Base-by-base conservation (phyloP, 2,888 invertebrate species). In the Scaptomyza tumidula region DNA sequence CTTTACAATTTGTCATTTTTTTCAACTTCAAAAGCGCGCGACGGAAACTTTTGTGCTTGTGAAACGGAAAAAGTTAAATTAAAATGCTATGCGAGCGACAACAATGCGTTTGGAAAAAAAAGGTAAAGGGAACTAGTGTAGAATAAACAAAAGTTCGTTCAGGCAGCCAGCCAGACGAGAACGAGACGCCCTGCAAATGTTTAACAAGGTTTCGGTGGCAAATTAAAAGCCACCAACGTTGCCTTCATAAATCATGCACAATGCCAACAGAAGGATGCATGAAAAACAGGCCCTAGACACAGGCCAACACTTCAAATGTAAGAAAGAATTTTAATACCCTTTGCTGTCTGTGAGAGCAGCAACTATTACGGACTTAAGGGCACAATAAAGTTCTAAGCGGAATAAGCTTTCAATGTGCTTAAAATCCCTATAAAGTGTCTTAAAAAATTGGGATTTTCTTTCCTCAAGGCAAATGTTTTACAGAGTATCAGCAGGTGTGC, bases 221-320 rank as follows among this genome's bases (percentile, higher is more conserved):
- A 89, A 89, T 86, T 86, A 86, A 89, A 86, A 89, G 75, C 82
- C 80, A 74, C 78, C 76, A 77, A 77, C 74, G 75, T 56, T 57
- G 76, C 75, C 79, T 68, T 71, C 78, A 80, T 89, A 89, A 90
- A 90, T 89, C 89, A 90, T 75, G 74, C 70, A 69, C 35, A 76
- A 63, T 75, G 81, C 55, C 61, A 46, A 53, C 59, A 27, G 49
- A 29, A 43, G 54, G 60, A 60, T 46, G 35, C 37, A 43, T 35
- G 14, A 35, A 45, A 24, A 63, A 56, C 31, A 62, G 41, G 41
- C 44, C 61, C 67, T 68, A 72, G 83, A 80, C 81, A 78, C 78
- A 58, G 54, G 65, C 55, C 39, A 35, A 63, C 66, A 71, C 78
- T 76, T 72, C 75, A 81, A 71, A 74, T 86, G 78, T 78, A 74